Evolutionary conservation across 2,113 vertebrate species (phyloP), one percentile per base, ranked within the genome.

Genomic region (Plecturocebus donacophilus): DNA sequence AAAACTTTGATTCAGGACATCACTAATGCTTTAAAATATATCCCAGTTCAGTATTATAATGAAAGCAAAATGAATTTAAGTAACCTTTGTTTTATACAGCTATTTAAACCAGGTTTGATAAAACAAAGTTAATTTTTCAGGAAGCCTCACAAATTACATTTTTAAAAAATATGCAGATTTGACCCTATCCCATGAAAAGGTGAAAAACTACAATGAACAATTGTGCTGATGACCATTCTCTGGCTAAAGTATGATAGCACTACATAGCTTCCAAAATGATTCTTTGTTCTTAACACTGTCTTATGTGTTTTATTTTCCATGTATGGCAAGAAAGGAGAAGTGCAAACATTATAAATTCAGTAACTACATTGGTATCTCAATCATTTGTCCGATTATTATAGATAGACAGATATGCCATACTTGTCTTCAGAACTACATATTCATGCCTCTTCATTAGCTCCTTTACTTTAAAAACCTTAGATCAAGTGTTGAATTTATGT

Each of bases 241-340:
- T 20, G 12, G 49, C 40, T 90, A 76, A 96, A 73, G 90, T 95
- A 86, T 45, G 42, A 90, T 1, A 58, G 5, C 17, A 54, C 13
- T 38, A 16, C 11, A 2, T 49, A 27, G 66, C 32, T 80, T 79
- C 38, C 82, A 79, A 82, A 56, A 49, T 27, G 10, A 71, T 56
- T 79, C 16, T 94, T 93, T 49, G 19, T 93, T 45, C 58, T 61
- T 75, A 19, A 85, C 23, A 68, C 17, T 85, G 3, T 45, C 40
- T 73, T 86, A 38, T 83, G 32, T 96, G 42, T 91, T 90, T 95
- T 20, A 83, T 71, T 95, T 90, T 58, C 6, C 32, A 32, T 79
- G 4, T 2, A 71, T 49, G 11, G 25, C 40, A 17, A 58, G 92
- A 86, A 5, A 83, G 54, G 79, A 61, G 49, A 82, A 77, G 45